A percentile compares a stretch with the other conserved stretches of the same genome.
These are phyloP conservation scores for Noctua janthina DNA, from an alignment of 2,888 invertebrate genomes.

Conservation along the genomic window DNA sequence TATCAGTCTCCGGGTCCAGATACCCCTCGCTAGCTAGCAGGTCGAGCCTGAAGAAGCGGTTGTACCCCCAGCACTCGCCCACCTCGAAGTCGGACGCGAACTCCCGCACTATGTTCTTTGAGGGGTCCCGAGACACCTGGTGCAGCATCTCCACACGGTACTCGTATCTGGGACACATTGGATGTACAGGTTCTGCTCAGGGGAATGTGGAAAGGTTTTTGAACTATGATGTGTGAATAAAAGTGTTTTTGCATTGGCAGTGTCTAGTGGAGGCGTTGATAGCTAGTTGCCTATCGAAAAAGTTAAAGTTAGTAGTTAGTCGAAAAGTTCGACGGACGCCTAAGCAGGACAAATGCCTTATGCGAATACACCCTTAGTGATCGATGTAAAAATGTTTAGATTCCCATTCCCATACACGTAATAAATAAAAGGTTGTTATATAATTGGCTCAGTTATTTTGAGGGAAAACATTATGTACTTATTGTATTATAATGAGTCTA, in stretches of 20 bases:
- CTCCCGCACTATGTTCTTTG: slow-evolving; percentile 97
- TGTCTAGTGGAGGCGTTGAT: background rate
- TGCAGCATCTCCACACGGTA: slow-evolving; percentile 98
- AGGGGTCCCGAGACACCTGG: slow-evolving; percentile 95
- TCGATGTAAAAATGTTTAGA: background rate
- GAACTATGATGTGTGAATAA: background rate
- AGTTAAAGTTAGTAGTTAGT: no score
- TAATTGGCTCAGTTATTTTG: background rate
- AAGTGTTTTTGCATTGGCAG: background rate
- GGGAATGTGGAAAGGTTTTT: background rate
- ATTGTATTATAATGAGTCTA: background rate
- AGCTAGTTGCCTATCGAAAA: no score
- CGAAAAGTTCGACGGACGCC: background rate
- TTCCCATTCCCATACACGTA: background rate
- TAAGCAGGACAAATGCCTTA: background rate
- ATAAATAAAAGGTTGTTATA: background rate
- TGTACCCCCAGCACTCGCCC: slow-evolving; percentile 99
- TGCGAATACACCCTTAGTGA: background rate
- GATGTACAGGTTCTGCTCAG: slow-evolving; percentile 57
- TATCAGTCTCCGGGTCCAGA: slow-evolving; percentile 95
- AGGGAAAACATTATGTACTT: background rate
- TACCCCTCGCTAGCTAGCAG: slow-evolving; percentile 97
- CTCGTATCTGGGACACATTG: slow-evolving; percentile 92
- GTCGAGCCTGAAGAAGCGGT: slow-evolving; percentile 97
- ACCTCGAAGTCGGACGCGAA: slow-evolving; percentile 99